phyloP scores from a whole-genome alignment of 1,140 invertebrate species.

The Magallana gigas region DNA sequence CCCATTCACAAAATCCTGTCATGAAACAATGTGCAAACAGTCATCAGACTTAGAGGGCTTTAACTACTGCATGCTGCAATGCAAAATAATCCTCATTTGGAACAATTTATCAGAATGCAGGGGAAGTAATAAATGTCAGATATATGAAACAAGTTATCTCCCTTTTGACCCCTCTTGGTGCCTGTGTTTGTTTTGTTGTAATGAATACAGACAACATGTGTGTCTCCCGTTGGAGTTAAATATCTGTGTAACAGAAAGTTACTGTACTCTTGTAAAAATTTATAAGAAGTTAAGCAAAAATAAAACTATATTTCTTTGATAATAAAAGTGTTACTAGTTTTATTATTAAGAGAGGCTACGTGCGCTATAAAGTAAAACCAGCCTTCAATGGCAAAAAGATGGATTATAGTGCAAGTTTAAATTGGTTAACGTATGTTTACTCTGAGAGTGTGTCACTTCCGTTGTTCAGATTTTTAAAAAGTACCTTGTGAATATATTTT shows the following conservation, averaged over 20 bases:
- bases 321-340: neutral
- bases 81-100: conserved; percentile 8
- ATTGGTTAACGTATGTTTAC: no score
- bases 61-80: neutral
- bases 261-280: neutral
- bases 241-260: neutral
- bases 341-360: no score
- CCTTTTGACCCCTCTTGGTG: conserved; percentile 8
- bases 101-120: conserved; percentile 9
- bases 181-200: conserved; percentile 5
- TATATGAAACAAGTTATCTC: conserved; percentile 1
- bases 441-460: no score
- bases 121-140: conserved; percentile 32
- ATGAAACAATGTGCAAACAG: conserved; percentile 15
- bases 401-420: no score
- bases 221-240: neutral
- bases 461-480: no score
- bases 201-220: conserved; percentile 18
- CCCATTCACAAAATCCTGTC: conserved; percentile 29
- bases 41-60: neutral
- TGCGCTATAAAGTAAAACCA: no score
- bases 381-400: no score
- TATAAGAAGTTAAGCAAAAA: neutral
- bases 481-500: no score
- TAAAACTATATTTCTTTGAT: conserved; percentile 14